Base-by-base conservation (phyloP, 2,797 vertebrate genomes). In the Huso huso region DNA sequence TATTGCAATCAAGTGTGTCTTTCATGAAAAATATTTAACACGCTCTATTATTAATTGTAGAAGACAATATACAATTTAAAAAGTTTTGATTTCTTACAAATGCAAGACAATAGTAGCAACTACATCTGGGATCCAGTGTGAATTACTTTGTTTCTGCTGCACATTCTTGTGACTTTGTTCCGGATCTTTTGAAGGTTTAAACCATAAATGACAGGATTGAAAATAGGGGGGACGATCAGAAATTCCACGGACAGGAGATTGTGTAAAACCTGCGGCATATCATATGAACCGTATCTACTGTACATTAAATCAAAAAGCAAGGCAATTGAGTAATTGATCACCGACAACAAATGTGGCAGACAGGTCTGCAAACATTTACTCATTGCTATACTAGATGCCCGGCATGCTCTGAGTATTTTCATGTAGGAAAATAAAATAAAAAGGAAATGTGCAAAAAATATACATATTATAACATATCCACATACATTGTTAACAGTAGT, bases 151-250 rank as follows among this genome's bases (percentile, higher is more conserved):
- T 55, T 73, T 12, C 2, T 57, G 6, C 1, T 69, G 61, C 79
- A 72, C 49, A 64, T 50, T 6, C 55, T 68, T 0, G 73, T 0
- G 57, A 88, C 70, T 6, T 65, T 64, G 1, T 57, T 50, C 1
- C 81, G 62, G 63, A 87, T 80, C 72, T 78, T 71, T 1, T 78
- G 78, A 68, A 87, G 71, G 8, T 82, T 84, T 12, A 88, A 68
- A 10, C 83, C 84, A 57, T 87, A 86, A 63, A 85, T 80, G n/a
- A 86, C 64, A 0, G 84, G 84, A 63, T 86, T 87, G 18, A 85
- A 0, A 13, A 87, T 71, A 0, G 84, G 84, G n/a, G 84, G 83
- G 1, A 86, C 68, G 48, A 86, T 73, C 37, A 87, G 79, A 64
- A 82, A 83, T 75, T 85, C 81, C 0, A 82, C 72, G 0, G 82